Evolutionary conservation across 2,888 invertebrate species (phyloP).

Genomic region (Zaprionus obscuricornis): DNA sequence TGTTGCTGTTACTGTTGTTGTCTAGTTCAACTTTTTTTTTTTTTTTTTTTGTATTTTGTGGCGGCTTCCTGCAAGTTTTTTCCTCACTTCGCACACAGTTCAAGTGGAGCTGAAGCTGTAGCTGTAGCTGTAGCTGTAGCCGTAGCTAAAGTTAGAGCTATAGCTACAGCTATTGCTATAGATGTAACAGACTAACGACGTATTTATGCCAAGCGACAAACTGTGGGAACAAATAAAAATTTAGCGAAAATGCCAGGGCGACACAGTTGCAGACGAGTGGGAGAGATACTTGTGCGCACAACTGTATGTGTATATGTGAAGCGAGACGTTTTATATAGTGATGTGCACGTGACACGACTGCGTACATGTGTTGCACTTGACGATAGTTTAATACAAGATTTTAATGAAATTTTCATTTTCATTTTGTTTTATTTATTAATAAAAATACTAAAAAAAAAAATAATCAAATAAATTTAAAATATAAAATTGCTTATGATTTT

Average conservation of each 20-base stretch:
- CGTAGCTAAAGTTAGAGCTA: conserved; percentile 17
- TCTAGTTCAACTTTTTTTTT: conserved; percentile 61
- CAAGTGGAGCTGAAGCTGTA: conserved; percentile 44
- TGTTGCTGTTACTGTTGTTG: conserved; percentile 33
- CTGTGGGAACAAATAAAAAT: conserved; percentile 76
- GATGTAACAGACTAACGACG: conserved; percentile 60
- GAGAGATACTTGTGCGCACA: conserved; percentile 13
- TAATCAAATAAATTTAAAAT: no score
- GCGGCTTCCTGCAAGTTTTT: conserved; percentile 65
- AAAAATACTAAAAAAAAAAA: no score
- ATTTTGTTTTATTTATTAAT: no score
- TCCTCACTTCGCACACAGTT: conserved; percentile 14
- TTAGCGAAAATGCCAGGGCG: conserved; percentile 64
- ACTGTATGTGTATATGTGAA: background rate
- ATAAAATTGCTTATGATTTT: no score
- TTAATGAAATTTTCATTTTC: background rate
- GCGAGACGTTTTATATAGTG: conserved; percentile 6
- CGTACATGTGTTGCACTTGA: no score
- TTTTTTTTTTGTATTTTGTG: no score
- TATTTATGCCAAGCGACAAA: conserved; percentile 77
- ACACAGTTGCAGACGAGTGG: conserved; percentile 24
- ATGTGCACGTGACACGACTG: conserved; percentile 23
- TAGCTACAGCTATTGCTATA: conserved; percentile 25
- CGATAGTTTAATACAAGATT: background rate
- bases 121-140: conserved; percentile 19